Conservation (phyloP, 2,888 invertebrate genomes). For the Synanthedon andrenaeformis region DNA sequence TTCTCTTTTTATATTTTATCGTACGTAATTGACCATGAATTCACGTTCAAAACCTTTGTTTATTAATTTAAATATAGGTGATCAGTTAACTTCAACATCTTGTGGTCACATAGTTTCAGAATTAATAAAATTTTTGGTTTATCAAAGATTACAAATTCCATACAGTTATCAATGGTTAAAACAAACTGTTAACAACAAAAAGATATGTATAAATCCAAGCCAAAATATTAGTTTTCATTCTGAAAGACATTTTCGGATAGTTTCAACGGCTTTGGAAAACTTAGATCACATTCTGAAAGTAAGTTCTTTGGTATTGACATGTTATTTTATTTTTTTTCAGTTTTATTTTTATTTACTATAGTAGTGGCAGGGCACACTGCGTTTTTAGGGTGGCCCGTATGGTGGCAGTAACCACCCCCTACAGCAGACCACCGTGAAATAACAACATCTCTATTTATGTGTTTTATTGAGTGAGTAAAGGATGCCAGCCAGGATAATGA, state of each 20-base stretch:
- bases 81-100: slow-evolving; percentile 66
- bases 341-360: no score
- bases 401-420: no score
- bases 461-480: no score
- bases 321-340: not conserved
- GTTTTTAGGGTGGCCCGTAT: no score
- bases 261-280: slow-evolving; percentile 50
- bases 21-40: not conserved
- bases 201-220: slow-evolving; percentile 22
- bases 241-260: slow-evolving; percentile 49
- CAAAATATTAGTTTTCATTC: slow-evolving; percentile 46
- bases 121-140: slow-evolving; percentile 66
- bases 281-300: slow-evolving; percentile 60
- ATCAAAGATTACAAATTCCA: slow-evolving; percentile 69
- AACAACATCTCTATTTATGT: no score
- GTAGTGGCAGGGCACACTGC: no score
- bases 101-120: slow-evolving; percentile 70
- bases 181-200: slow-evolving; percentile 48
- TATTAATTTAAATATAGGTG: slow-evolving; percentile 55
- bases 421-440: no score
- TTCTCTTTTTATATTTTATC: no score
- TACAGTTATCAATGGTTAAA: slow-evolving; percentile 63
- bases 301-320: slow-evolving; percentile 1
- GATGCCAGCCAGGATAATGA: no score
- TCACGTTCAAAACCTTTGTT: not conserved